These are phyloP conservation scores for Danaus plexippus DNA, from an alignment of 1,140 invertebrate genomes.

Conservation along the genomic window DNA sequence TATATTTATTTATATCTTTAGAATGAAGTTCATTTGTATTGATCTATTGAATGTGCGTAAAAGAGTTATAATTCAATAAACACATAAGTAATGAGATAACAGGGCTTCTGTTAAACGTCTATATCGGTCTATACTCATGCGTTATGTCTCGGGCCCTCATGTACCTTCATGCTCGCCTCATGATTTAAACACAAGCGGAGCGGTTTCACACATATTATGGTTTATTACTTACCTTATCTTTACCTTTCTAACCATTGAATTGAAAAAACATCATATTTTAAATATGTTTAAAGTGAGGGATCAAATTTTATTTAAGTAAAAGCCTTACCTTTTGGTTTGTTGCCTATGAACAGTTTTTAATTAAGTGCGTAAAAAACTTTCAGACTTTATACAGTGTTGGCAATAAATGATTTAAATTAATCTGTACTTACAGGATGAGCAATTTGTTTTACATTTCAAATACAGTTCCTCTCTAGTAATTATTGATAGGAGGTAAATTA, in stretches of 20 bases:
- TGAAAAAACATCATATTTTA: too few relatives aligned
- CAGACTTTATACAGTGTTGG: not conserved
- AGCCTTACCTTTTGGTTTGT: too few relatives aligned
- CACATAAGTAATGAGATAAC: conserved; percentile 11
- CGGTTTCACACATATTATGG: conserved; percentile 1
- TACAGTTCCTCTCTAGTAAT: not conserved
- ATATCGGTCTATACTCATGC: not conserved
- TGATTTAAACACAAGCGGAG: conserved; percentile 9
- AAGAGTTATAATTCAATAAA: conserved; percentile 15
- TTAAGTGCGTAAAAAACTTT: too few relatives aligned
- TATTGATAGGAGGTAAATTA: conserved; percentile 35
- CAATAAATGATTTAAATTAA: not conserved
- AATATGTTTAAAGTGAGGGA: too few relatives aligned
- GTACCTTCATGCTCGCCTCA: too few relatives aligned
- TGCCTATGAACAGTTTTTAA: too few relatives aligned
- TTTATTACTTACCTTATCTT: too few relatives aligned
- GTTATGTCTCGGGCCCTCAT: too few relatives aligned
- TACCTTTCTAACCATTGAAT: too few relatives aligned
- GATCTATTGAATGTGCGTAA: not conserved
- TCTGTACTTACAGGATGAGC: not conserved
- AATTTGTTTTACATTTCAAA: not conserved
- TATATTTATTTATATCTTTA: too few relatives aligned
- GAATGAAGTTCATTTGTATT: too few relatives aligned
- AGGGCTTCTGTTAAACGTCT: conserved; percentile 12
- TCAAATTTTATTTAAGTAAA: too few relatives aligned